Percentiles rank a stretch among this genome's conserved stretches.
Conservation (phyloP, 2,113 vertebrate species). For the Ardeotis arabs region DNA sequence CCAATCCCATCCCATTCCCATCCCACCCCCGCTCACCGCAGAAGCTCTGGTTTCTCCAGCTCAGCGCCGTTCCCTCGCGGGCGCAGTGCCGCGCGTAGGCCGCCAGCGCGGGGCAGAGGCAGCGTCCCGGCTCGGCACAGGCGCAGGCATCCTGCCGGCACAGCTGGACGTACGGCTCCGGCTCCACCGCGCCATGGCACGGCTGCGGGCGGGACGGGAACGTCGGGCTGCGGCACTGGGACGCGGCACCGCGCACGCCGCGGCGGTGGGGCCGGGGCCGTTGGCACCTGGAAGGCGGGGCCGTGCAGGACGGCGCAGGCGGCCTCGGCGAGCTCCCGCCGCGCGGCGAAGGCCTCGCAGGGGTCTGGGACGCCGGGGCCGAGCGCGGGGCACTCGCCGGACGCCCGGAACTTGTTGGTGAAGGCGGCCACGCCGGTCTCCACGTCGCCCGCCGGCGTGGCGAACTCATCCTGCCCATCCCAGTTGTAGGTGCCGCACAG, state of each 20-base stretch:
- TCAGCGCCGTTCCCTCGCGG: no score
- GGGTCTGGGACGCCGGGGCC: constrained; percentile 16
- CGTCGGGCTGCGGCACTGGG: no score
- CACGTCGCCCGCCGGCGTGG: constrained; percentile 85
- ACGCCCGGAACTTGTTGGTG: constrained; percentile 76
- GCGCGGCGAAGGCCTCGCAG: constrained; percentile 79
- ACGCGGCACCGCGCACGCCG: no score
- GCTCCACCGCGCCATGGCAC: no score
- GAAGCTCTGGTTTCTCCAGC: no score
- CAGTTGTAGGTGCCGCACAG: no score
- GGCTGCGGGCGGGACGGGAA: no score
- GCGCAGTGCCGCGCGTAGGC: no score
- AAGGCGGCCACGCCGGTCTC: constrained; percentile 81
- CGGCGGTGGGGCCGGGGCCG: no score
- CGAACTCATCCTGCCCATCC: constrained; percentile 65
- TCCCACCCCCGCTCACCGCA: no score
- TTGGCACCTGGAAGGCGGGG: constrained; percentile 81
- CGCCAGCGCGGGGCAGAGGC: no score
- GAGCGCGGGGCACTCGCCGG: constrained; percentile 59
- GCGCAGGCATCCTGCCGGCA: accelerated
- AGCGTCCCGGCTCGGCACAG: no score
- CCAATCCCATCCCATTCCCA: neutral
- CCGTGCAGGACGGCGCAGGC: constrained; percentile 80
- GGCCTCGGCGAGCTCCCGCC: constrained; percentile 71
- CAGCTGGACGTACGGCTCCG: accelerated